Evolutionary conservation across 2,113 vertebrate species (phyloP).

Genomic region (Epinephelus fuscoguttatus): DNA sequence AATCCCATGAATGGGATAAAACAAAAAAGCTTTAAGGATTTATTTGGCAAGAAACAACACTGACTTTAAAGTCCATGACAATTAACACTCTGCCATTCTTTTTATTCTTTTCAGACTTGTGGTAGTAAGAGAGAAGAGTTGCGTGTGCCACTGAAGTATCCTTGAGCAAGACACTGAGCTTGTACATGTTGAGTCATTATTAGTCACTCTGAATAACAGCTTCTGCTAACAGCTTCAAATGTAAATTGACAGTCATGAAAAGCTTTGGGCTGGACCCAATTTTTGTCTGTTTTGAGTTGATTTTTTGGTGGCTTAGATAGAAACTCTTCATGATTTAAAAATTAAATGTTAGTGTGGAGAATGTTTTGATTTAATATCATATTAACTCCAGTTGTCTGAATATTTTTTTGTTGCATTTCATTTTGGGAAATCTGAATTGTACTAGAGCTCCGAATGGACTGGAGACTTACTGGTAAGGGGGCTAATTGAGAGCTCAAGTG

Average conservation of each 20-base stretch:
- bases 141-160: conserved; percentile 13
- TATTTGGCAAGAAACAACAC: background rate
- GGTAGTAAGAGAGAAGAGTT: conserved; percentile 6
- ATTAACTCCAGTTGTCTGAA: background rate
- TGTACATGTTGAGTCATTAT: conserved; percentile 27
- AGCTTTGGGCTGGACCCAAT: conserved; percentile 13
- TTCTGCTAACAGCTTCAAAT: conserved; percentile 40
- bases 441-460: conserved; percentile 38
- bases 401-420: conserved; percentile 25
- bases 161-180: conserved; percentile 28
- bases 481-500: conserved; percentile 87
- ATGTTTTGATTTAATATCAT: conserved; percentile 9
- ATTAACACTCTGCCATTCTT: conserved; percentile 3
- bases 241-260: conserved; percentile 36
- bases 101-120: conserved; percentile 8
- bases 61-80: conserved; percentile 21
- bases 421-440: conserved; percentile 25
- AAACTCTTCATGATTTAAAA: conserved; percentile 1
- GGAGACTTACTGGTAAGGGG: conserved; percentile 52
- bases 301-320: background rate
- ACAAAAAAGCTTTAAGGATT: background rate
- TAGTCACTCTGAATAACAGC: conserved; percentile 32
- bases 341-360: background rate
- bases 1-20: background rate
- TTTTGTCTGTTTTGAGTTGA: conserved; percentile 10